Percentiles rank a stretch among this genome's conserved stretches.
phyloP scores from a whole-genome alignment of 2,888 invertebrate species.

The Petrolisthes cinctipes region DNA sequence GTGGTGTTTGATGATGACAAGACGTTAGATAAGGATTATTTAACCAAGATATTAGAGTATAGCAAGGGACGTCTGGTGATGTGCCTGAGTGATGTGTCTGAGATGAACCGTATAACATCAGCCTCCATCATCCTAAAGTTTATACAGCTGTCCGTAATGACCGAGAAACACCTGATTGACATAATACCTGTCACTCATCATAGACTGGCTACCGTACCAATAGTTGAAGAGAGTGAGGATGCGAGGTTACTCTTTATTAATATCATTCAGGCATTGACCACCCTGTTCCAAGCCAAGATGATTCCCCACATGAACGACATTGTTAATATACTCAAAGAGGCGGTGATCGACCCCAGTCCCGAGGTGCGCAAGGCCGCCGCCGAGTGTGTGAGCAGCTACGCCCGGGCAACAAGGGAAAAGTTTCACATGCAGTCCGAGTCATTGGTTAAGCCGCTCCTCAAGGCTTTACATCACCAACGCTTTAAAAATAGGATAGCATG shows the following conservation, averaged over 20 bases:
- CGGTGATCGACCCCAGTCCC: conserved; percentile 42
- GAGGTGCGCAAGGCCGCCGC: conserved; percentile 49
- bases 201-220: conserved; percentile 37
- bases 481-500: conserved; percentile 55
- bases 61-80: conserved; percentile 21
- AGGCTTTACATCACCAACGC: conserved; percentile 49
- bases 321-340: conserved; percentile 39
- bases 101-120: conserved; percentile 46
- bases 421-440: conserved; percentile 49
- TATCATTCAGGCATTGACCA: conserved; percentile 21
- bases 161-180: conserved; percentile 37
- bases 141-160: conserved; percentile 5
- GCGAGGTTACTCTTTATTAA: conserved; percentile 37
- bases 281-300: conserved; percentile 34
- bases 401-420: conserved; percentile 34
- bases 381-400: conserved; percentile 48
- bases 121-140: conserved; percentile 41
- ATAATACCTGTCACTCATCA: conserved; percentile 46
- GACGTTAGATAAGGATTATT: not conserved
- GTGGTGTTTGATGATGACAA: conserved; percentile 38
- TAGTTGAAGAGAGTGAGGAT: conserved; percentile 57
- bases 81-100: conserved; percentile 38
- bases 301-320: conserved; percentile 53
- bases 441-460: conserved; percentile 42
- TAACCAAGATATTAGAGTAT: conserved; percentile 17